Evolutionary conservation across 2,888 invertebrate species (phyloP), one percentile per base, ranked within the genome.

Genomic region (Perizoma affinitatum): DNA sequence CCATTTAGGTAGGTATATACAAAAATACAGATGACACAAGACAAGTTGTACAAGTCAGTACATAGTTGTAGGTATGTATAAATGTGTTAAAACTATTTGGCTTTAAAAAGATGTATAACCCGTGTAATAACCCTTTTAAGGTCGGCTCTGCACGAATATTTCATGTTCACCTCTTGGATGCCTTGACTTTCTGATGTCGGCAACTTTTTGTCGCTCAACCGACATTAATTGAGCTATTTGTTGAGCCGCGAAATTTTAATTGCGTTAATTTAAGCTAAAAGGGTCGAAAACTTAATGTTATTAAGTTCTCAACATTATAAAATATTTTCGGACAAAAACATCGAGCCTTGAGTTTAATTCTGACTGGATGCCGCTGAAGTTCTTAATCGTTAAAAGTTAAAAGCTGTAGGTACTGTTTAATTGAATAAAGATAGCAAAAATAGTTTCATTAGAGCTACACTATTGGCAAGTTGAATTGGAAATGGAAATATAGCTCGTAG

Each of bases 201-300:
- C 68, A 54, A 63, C 61, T 80, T 80, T 82, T 81, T 82, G 70
- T 71, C 60, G 59, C 57, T 61, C 67, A 54, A 71, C 71, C 67
- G 66, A 63, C 65, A 78, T 79, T 80, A 82, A 84, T 84, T 80
- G 75, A 83, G 81, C 75, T 78, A 80, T 84, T 80, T 70, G 67
- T 66, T 52, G 63, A 69, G 75, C 74, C 66, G 76, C 76, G 77
- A 80, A 79, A 79, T 79, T 72, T 78, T 79, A 78, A 82, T 80
- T 58, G 54, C 51, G 50, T 58, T 48, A 58, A 51, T 51, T 58
- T 40, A 9, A 62, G 43, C 50, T 47, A 47, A 58, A 62, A 54
- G 72, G 72, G 71, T 46, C 66, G 59, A 61, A 70, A 61, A 70
- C 22, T 2, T 70, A 73, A 78, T 74, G 73, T 72, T 60, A 67